Evolutionary conservation across 1,140 invertebrate species (phyloP), one percentile per base, ranked within the genome.

Genomic region (Halictus rubicundus): DNA sequence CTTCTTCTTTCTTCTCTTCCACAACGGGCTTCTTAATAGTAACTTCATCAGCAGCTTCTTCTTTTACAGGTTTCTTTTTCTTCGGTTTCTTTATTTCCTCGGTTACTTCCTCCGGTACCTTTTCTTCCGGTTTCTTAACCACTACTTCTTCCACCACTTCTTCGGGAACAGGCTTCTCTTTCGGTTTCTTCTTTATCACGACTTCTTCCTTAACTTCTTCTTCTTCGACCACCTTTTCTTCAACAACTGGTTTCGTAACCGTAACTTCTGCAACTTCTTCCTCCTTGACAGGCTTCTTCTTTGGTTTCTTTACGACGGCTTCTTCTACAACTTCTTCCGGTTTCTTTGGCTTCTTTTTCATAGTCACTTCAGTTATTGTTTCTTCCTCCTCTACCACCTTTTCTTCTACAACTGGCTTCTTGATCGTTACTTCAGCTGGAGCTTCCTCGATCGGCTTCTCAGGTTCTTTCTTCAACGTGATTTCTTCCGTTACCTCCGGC

Each of bases 1-100:
- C 86, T 76, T 92, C 90, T 84, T 90, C 91, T 82, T 92, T 80
- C 12, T 59, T 68, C 79, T 90, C 71, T 66, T 90, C 84, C 57
- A 92, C 87, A 78, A 90, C 74, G 42, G 88, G 87, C 82, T 94
- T 93, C 42, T 91, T 90, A 21, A 94, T 90, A 9, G 92, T 91
- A 10, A 95, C 68, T 61, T 94, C 93, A 80, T 93, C 92, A 90
- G 92, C 80, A 89, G 89, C 46, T 86, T 84, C 79, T 63, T 78
- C 78, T 27, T 80, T 63, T 27, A 71, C 49, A 32, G 88, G 76
- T 71, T 93, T 90, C 85, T 93, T 93, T 84, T 93, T 93, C 5
- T 93, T 91, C 66, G 94, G 92, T 83, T 92, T 92, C 64, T 88
- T 91, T 10, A 88, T 57, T 8, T 46, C 75, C 25, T 92, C 92